Evolutionary conservation across 2,888 invertebrate species (phyloP).

Genomic region (Phymatocera aterrima): DNA sequence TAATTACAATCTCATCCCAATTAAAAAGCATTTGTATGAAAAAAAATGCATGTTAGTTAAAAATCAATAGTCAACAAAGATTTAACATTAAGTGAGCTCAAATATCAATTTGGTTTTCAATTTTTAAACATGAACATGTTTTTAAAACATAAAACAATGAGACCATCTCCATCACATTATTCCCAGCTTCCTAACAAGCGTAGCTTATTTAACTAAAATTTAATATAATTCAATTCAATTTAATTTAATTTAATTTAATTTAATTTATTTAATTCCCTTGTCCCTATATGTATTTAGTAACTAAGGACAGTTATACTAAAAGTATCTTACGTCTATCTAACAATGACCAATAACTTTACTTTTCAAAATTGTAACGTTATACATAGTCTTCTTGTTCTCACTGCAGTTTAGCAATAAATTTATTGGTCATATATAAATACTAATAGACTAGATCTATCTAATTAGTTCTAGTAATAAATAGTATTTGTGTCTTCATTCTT

Average conservation of each 20-base stretch:
- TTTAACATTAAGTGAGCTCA: neutral
- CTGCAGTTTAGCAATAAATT: slow-evolving; percentile 8
- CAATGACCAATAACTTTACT: slow-evolving; percentile 40
- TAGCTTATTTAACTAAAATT: slow-evolving; percentile 34
- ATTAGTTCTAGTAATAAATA: neutral
- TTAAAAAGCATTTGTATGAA: neutral
- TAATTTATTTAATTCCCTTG: no score
- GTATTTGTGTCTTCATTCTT: neutral
- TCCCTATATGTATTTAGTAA: neutral
- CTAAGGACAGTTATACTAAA: slow-evolving; percentile 1
- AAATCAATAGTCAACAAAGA: neutral
- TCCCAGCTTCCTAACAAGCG: slow-evolving; percentile 3
- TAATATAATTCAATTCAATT: no score
- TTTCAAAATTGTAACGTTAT: slow-evolving; percentile 32
- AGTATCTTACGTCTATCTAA: slow-evolving; percentile 31
- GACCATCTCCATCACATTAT: slow-evolving; percentile 12
- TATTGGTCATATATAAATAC: slow-evolving; percentile 33
- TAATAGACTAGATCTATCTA: slow-evolving; percentile 20
- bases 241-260: no score
- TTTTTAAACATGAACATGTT: neutral
- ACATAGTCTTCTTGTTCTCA: slow-evolving; percentile 19
- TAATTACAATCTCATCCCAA: neutral
- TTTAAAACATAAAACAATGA: neutral
- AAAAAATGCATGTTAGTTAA: neutral
- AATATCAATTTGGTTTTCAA: slow-evolving; percentile 19